phyloP scores from a whole-genome alignment of 2,797 vertebrate genomes.

The Rhynchonycteris naso region DNA sequence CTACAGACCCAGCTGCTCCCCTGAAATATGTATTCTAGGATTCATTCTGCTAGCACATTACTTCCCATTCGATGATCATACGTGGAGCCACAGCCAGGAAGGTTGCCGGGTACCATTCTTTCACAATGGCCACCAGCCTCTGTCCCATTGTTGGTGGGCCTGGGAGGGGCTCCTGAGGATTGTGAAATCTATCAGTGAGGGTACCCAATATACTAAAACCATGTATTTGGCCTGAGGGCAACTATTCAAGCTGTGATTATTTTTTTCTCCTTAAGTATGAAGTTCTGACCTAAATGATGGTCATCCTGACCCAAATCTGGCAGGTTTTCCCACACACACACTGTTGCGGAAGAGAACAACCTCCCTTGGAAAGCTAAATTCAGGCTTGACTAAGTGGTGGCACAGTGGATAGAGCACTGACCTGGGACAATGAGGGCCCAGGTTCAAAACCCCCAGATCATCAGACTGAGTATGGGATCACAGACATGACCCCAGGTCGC shows the following conservation, averaged over 20 bases:
- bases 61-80: background rate
- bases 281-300: slow-evolving; percentile 37
- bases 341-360: background rate
- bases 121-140: background rate
- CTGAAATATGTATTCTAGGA: background rate
- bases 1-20: background rate
- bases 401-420: no score
- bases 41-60: background rate
- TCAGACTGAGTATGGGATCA: no score
- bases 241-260: background rate
- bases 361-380: background rate
- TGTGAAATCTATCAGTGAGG: background rate
- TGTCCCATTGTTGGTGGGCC: fast-evolving
- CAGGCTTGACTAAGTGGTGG: background rate
- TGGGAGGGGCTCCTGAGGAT: background rate
- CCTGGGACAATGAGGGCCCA: no score
- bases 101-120: background rate
- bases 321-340: background rate
- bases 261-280: background rate
- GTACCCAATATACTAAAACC: background rate
- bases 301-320: slow-evolving; percentile 27
- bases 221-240: background rate
- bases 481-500: no score
- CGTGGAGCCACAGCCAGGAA: background rate
- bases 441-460: no score